These are phyloP conservation scores for Perizoma affinitatum DNA, from an alignment of 2,888 invertebrate genomes.

Conservation along the genomic window DNA sequence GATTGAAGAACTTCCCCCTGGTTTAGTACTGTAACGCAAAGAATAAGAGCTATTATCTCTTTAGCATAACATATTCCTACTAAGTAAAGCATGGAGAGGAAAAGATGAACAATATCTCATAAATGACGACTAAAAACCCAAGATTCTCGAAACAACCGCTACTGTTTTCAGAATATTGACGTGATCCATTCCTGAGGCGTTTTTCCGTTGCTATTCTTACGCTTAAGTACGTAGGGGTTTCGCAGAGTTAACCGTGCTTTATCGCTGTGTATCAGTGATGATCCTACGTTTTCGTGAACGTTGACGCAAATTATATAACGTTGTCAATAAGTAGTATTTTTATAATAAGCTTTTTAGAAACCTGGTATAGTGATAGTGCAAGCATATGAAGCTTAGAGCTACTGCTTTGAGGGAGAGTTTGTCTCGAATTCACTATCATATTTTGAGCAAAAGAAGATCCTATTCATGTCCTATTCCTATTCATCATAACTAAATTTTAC, in stretches of 20 bases:
- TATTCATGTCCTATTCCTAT: no score
- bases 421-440: no score
- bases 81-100: no score
- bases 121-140: not conserved
- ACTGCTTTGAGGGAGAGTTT: no score
- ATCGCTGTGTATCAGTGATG: constrained; percentile 4
- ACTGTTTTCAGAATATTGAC: constrained; percentile 1
- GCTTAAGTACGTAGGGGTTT: constrained; percentile 1
- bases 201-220: constrained; percentile 1
- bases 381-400: no score
- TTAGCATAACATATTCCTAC: constrained; percentile 1
- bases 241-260: constrained; percentile 10
- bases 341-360: no score
- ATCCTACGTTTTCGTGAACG: not conserved
- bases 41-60: not conserved
- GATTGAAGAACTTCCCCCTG: not conserved
- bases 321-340: not conserved
- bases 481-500: no score
- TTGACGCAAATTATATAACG: constrained; percentile 8
- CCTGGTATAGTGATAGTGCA: no score
- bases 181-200: not conserved
- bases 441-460: no score
- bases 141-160: not conserved
- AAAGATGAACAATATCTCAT: no score
- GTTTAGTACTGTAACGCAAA: not conserved